Percentiles rank a stretch among this genome's conserved stretches.
phyloP scores from a whole-genome alignment of 2,888 invertebrate species.

The Linhomoeus sp. region DNA sequence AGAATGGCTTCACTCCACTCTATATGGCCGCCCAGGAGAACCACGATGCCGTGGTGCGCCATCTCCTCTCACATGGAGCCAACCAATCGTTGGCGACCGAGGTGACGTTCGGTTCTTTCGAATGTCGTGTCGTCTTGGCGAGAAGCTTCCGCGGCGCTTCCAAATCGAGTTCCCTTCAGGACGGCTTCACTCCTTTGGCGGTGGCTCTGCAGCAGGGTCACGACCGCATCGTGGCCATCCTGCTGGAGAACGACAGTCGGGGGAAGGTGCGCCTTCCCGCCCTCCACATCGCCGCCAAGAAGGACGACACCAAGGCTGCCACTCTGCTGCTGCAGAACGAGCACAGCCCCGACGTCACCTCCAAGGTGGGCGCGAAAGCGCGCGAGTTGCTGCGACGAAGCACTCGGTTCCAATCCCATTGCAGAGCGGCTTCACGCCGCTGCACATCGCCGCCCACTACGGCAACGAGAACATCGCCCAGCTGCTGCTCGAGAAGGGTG shows the following conservation, averaged over 20 bases:
- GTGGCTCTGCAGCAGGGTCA: slow-evolving; percentile 99
- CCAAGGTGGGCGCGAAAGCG: too few relatives aligned
- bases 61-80: slow-evolving; percentile 75
- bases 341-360: slow-evolving; percentile 92
- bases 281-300: slow-evolving; percentile 96
- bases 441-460: slow-evolving; percentile 97
- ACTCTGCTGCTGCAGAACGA: slow-evolving; percentile 85
- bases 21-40: too few relatives aligned
- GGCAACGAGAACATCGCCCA: slow-evolving; percentile 90
- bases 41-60: slow-evolving; percentile 82
- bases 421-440: slow-evolving; percentile 87
- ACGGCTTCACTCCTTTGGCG: slow-evolving; percentile 94
- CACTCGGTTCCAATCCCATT: too few relatives aligned
- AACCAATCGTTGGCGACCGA: slow-evolving; percentile 96
- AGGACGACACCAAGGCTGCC: slow-evolving; percentile 95
- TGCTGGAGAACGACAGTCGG: neutral
- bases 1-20: too few relatives aligned
- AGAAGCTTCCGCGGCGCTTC: too few relatives aligned
- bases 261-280: slow-evolving; percentile 55
- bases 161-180: too few relatives aligned
- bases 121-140: too few relatives aligned
- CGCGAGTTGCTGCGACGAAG: too few relatives aligned
- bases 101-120: too few relatives aligned
- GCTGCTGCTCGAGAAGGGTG: slow-evolving; percentile 77
- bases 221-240: too few relatives aligned